Base-by-base conservation (phyloP, 2,888 invertebrate genomes). In the Andrena bucephala region DNA sequence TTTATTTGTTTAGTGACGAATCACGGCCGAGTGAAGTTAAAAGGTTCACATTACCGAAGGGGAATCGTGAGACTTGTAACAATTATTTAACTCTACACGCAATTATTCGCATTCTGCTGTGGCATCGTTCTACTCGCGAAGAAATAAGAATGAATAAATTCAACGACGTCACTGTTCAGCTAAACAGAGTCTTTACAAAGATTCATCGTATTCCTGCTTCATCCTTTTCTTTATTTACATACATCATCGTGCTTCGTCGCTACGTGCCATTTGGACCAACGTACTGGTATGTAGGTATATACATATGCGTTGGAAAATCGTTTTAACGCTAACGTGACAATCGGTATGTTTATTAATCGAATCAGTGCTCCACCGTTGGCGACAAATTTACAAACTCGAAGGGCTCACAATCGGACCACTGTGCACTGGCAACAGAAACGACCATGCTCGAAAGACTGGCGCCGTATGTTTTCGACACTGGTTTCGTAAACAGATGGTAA, bases 181-280 rank as follows among this genome's bases (percentile, higher is more conserved):
- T 84, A 83, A 89, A 83, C 72, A 87, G 89, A 90, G 87, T 80
- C 85, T 90, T 91, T 89, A 90, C 82, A 91, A 90, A 90, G 81
- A 65, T 80, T 81, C 82, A 54, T 84, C 74, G 60, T 60, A 31
- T 36, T 52, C 33, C 20, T 57, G 2, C 50, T 59, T 63, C 4
- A 48, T 54, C 16, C 60, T 52, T 50, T 60, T 63, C 33, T 80
- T 50, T 83, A 83, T 84, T 84, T 87, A 83, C 87, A 83, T 87
- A 83, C 87, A 83, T 79, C 69, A 31, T 71, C 62, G 69, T 81
- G 83, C 69, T 72, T 81, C 78, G 76, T 79, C 76, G 50, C 66
- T 75, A 73, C 67, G 60, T 76, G 68, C 59, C 63, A 57, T 60
- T 74, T 73, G 48, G 59, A 78, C 72, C 74, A 66, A 65, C 69